phyloP scores from a whole-genome alignment of 1,140 invertebrate genomes.

The Grapholita molesta region DNA sequence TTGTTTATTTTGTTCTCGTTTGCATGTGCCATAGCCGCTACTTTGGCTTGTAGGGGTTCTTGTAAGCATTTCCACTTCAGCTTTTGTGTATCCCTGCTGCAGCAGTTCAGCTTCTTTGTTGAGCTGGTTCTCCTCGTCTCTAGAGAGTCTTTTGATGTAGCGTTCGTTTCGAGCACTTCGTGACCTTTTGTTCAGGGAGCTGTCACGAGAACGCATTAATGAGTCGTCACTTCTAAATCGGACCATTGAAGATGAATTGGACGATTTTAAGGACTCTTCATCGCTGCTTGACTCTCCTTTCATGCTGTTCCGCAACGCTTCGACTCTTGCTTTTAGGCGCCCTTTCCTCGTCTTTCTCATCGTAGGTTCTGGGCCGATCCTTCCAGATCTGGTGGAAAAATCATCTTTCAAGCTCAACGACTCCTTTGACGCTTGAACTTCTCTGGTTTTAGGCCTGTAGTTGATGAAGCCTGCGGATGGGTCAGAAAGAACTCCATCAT shows the following conservation, averaged over 20 bases:
- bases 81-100: slow-evolving; percentile 73
- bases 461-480: slow-evolving; percentile 74
- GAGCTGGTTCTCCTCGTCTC: slow-evolving; percentile 81
- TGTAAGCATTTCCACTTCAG: slow-evolving; percentile 73
- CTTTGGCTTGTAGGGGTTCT: slow-evolving; percentile 72
- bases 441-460: slow-evolving; percentile 65
- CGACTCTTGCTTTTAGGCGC: slow-evolving; percentile 81
- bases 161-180: slow-evolving; percentile 87
- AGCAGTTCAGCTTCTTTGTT: slow-evolving; percentile 79
- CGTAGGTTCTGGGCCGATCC: slow-evolving; percentile 74
- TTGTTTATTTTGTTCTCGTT: slow-evolving; percentile 57
- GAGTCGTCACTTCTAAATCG: slow-evolving; percentile 84
- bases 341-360: slow-evolving; percentile 79
- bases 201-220: slow-evolving; percentile 78
- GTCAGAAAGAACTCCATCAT: slow-evolving; percentile 78
- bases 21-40: slow-evolving; percentile 73
- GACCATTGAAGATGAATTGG: slow-evolving; percentile 81
- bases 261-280: slow-evolving; percentile 83
- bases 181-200: slow-evolving; percentile 71
- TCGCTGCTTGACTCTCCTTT: slow-evolving; percentile 84
- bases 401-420: slow-evolving; percentile 65
- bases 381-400: slow-evolving; percentile 53
- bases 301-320: slow-evolving; percentile 81
- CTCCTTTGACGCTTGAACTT: slow-evolving; percentile 57
- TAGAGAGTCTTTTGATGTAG: slow-evolving; percentile 85